Percentiles rank a stretch among this genome's conserved stretches.
Conservation (phyloP, 2,888 invertebrate genomes). For the Tenthredo mesomela region DNA sequence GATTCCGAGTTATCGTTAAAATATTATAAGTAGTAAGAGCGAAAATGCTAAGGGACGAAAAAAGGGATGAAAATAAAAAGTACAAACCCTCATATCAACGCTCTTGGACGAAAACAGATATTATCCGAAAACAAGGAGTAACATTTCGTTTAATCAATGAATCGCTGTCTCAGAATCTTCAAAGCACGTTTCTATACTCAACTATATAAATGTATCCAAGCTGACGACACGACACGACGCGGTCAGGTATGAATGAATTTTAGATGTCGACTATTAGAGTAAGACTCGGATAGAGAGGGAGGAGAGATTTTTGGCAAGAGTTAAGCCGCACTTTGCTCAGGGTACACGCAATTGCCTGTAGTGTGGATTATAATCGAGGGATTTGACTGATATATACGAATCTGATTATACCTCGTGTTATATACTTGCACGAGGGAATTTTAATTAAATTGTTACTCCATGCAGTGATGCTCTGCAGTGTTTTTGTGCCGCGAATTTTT, state of each 20-base stretch:
- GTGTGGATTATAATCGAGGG: neutral
- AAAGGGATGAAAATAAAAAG: neutral
- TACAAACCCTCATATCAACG: neutral
- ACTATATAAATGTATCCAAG: neutral
- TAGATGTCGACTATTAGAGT: neutral
- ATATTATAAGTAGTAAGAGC: too few species aligned
- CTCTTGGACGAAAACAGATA: neutral
- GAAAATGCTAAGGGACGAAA: neutral
- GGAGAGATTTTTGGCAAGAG: constrained; percentile 27
- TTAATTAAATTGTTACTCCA: neutral
- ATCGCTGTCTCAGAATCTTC: neutral
- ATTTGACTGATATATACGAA: neutral
- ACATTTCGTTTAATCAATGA: neutral
- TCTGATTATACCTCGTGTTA: neutral
- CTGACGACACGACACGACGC: neutral
- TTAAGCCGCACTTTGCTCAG: neutral
- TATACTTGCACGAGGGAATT: neutral
- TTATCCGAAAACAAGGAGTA: neutral
- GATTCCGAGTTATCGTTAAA: neutral
- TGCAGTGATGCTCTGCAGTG: neutral
- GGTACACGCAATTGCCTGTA: neutral
- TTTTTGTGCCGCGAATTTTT: neutral
- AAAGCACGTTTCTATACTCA: neutral
- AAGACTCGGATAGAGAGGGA: neutral
- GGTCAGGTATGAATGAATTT: constrained; percentile 40